Percentiles rank a stretch among this genome's conserved stretches.
These are phyloP conservation scores for Drosophila oshimai DNA, from an alignment of 1,140 invertebrate genomes.

Conservation along the genomic window DNA sequence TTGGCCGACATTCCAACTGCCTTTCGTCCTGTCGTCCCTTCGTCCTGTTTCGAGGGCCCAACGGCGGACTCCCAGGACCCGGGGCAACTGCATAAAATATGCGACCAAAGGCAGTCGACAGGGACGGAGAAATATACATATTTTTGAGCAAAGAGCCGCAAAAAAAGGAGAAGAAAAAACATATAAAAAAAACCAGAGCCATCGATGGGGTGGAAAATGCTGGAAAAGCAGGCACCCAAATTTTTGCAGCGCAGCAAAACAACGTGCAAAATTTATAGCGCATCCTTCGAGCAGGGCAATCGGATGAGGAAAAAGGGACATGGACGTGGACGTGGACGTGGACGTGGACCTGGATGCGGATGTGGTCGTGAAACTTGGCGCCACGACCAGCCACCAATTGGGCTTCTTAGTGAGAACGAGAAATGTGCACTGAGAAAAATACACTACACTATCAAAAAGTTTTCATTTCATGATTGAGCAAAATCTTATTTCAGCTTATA, in stretches of 20 bases:
- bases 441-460: too few species aligned
- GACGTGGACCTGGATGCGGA: not conserved
- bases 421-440: not conserved
- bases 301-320: not conserved
- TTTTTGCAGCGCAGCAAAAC: constrained; percentile 56
- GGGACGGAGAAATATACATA: constrained; percentile 36
- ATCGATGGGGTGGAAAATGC: constrained; percentile 2
- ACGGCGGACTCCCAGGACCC: constrained; percentile 14
- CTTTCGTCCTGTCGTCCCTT: not conserved
- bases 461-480: too few species aligned
- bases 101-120: constrained; percentile 28
- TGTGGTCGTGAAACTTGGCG: not conserved
- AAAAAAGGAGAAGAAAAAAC: constrained; percentile 8
- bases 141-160: constrained; percentile 28
- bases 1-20: constrained; percentile 42
- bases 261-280: constrained; percentile 71
- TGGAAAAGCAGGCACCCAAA: not conserved
- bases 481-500: too few species aligned
- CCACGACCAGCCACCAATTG: not conserved
- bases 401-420: not conserved
- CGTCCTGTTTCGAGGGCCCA: not conserved
- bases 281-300: constrained; percentile 36
- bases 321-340: not conserved
- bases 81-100: constrained; percentile 59
- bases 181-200: constrained; percentile 25